Base-by-base conservation (phyloP, 2,888 invertebrate genomes). In the Nezara viridula region DNA sequence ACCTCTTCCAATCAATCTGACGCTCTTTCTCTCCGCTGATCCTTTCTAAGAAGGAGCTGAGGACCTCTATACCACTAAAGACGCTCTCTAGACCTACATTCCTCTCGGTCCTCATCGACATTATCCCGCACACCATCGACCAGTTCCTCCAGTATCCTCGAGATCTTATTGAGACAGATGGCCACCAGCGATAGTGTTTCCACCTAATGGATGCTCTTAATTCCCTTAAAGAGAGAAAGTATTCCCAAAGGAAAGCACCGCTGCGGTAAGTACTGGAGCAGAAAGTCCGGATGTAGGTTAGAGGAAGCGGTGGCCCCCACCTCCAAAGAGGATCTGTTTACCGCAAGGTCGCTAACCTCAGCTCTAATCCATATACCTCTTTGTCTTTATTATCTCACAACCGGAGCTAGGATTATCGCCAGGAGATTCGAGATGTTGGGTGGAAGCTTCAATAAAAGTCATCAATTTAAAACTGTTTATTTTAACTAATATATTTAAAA, bases 221-320 rank as follows among this genome's bases (percentile, higher is more conserved):
- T 73, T 37, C 32, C 73, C 73, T 37, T 73, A 73, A 73, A 73
- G 73, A 19, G 73, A 73, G 73, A 73, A 73, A 66, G 66, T 66
- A n/a, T 66, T 66, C 66, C 16, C 16, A 9, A 27, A 44, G 27
- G n/a, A 32, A 66, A 73, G 37, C 37, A 73, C 37, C 37, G 19
- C 73, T 55, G 55, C 32, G 73, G 73, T 21, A 73, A 73, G 37
- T 73, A 73, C 19, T 21, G 73, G 37, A 37, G 37, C 73, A 73
- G 73, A 37, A 37, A 37, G 16, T 73, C 37, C 73, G 73, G 73
- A 73, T 73, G 73, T 73, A 73, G 73, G 73, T 73, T 73, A 73
- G 73, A 32, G 73, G 73, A 73, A 73, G 73, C 37, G 73, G 73
- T 73, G 3, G 5, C 32, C 66, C 32, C 66, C 32, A 12, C 32